Conservation (phyloP, 1,140 invertebrate genomes). For the Caenorhabditis elegans region DNA sequence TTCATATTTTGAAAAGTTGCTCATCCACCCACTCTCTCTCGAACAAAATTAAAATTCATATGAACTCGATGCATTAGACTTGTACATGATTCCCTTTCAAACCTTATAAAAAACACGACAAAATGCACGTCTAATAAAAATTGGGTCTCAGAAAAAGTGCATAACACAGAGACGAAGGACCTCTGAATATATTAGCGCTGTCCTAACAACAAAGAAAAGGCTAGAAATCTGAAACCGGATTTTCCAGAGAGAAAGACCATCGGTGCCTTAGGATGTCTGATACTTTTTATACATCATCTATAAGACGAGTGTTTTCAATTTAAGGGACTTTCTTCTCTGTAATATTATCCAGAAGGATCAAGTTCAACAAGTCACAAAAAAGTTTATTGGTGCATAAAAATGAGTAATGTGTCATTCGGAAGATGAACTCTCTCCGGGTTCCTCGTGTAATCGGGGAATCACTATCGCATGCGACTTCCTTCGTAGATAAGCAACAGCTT, state of each 20-base stretch:
- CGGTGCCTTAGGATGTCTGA: too few relatives aligned
- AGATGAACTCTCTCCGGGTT: constrained; percentile 17
- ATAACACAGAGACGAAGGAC: not conserved
- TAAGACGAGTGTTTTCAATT: not conserved
- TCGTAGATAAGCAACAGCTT: constrained; percentile 55
- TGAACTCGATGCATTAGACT: not conserved
- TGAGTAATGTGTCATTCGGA: constrained; percentile 15
- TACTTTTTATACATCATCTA: too few relatives aligned
- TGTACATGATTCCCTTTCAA: not conserved
- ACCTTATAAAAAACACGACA: not conserved
- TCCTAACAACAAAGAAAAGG: not conserved
- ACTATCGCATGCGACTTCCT: constrained; percentile 56
- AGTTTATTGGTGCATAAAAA: constrained; percentile 25
- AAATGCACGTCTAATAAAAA: not conserved
- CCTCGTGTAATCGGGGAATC: not conserved
- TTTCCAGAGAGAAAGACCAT: too few relatives aligned
- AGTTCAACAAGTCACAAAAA: not conserved
- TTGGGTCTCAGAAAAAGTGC: not conserved
- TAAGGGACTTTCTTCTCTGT: not conserved
- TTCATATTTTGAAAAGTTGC: too few relatives aligned
- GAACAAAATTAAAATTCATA: too few relatives aligned
- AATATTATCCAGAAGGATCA: not conserved
- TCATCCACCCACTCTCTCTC: too few relatives aligned
- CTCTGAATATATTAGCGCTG: not conserved
- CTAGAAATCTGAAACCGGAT: not conserved